Percentiles rank a stretch among this genome's conserved stretches.
Evolutionary conservation across 2,113 vertebrate genomes (phyloP).

Genomic region (Bubo blakistoni): DNA sequence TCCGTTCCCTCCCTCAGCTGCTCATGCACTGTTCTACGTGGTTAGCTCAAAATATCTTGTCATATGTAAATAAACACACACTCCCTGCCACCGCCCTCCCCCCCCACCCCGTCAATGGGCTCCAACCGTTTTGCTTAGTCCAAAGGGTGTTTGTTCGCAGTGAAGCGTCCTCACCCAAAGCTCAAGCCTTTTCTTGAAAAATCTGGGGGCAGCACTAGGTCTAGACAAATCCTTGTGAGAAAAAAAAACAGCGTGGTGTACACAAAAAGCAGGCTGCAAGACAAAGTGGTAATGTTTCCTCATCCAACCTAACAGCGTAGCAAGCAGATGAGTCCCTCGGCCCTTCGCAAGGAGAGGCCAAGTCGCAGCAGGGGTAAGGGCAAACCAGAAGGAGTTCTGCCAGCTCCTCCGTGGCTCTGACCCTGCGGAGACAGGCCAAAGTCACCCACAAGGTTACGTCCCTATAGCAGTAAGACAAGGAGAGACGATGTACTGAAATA

Average conservation of each 20-base stretch:
- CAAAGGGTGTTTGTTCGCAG: accelerated
- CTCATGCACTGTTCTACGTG: accelerated
- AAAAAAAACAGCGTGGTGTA: background rate
- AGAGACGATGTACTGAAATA: background rate
- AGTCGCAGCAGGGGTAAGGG: background rate
- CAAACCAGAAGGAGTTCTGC: background rate
- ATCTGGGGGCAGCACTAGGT: background rate
- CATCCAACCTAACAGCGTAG: background rate
- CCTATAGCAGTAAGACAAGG: background rate
- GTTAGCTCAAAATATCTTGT: background rate
- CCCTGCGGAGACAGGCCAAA: background rate
- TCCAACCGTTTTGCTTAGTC: background rate
- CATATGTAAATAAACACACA: accelerated
- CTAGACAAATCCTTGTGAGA: background rate
- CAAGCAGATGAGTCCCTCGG: background rate
- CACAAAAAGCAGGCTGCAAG: background rate
- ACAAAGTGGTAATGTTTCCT: background rate
- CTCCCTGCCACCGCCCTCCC: no score
- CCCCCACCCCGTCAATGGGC: accelerated
- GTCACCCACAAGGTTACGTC: background rate
- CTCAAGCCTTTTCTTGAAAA: background rate
- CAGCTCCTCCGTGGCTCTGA: background rate
- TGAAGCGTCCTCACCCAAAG: background rate
- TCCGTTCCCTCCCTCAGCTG: background rate
- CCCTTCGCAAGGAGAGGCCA: background rate